Conservation (phyloP, 2,797 vertebrate species). For the Bucorvus abyssinicus region DNA sequence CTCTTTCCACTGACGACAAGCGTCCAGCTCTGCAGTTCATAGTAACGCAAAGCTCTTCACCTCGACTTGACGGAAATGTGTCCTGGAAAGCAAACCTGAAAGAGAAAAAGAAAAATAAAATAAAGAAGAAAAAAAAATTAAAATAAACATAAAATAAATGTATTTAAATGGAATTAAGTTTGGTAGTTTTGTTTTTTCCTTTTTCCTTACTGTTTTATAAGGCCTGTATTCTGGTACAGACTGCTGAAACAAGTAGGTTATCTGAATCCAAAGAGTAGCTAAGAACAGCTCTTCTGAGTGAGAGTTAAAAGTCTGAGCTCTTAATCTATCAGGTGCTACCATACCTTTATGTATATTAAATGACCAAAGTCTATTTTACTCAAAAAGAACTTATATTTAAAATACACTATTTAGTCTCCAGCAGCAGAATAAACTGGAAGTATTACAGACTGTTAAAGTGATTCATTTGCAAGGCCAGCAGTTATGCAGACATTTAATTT, state of each 20-base stretch:
- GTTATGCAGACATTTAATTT: constrained; percentile 19
- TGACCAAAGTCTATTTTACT: background rate
- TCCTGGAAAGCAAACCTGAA: background rate
- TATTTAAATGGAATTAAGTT: background rate
- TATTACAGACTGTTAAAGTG: background rate
- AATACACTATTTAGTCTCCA: background rate
- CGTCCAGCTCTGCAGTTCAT: background rate
- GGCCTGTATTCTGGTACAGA: background rate
- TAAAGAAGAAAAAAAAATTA: too few relatives aligned
- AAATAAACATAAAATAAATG: background rate
- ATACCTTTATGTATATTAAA: background rate
- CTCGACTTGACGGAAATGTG: background rate
- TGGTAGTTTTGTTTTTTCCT: background rate
- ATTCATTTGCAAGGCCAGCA: constrained; percentile 23
- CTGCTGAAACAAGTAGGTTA: background rate
- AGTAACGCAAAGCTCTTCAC: background rate
- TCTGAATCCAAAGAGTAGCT: background rate
- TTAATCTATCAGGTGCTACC: background rate
- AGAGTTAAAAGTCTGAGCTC: background rate
- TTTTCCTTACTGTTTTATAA: background rate
- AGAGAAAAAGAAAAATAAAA: background rate
- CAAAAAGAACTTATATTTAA: constrained; percentile 23
- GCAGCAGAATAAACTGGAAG: background rate
- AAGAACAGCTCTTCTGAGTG: background rate
- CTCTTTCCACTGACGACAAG: background rate